Conservation (phyloP, 2,113 vertebrate genomes). For the Saimiri boliviensis region DNA sequence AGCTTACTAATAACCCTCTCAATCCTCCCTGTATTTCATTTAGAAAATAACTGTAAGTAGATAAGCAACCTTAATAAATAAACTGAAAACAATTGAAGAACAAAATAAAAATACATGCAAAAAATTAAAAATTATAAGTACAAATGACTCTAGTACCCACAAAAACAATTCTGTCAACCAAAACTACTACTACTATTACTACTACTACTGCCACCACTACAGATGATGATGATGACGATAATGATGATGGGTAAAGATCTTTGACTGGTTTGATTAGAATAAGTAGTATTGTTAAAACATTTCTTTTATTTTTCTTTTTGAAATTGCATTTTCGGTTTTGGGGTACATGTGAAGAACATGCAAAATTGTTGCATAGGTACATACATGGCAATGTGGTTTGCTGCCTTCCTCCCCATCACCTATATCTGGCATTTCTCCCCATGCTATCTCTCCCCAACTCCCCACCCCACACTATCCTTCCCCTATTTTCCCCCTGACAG, state of each 20-base stretch:
- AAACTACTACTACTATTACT: background rate
- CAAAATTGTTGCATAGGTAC: too few species aligned
- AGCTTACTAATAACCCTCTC: background rate
- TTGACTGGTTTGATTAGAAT: background rate
- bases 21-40: background rate
- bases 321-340: too few species aligned
- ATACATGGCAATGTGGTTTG: too few species aligned
- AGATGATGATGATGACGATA: background rate
- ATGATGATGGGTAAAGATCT: background rate
- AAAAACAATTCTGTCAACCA: background rate
- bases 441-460: too few species aligned
- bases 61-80: background rate
- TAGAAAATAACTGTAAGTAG: background rate
- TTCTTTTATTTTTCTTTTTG: background rate
- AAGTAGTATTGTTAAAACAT: background rate
- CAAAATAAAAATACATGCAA: background rate
- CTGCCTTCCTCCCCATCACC: too few species aligned
- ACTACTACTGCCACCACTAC: accelerated
- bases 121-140: background rate
- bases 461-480: too few species aligned
- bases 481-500: too few species aligned
- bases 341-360: too few species aligned
- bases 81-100: background rate
- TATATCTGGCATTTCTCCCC: too few species aligned
- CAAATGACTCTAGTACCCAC: background rate